Evolutionary conservation across 1,140 invertebrate genomes (phyloP), one percentile per base, ranked within the genome.

Genomic region (Acromyrmex echinatior): DNA sequence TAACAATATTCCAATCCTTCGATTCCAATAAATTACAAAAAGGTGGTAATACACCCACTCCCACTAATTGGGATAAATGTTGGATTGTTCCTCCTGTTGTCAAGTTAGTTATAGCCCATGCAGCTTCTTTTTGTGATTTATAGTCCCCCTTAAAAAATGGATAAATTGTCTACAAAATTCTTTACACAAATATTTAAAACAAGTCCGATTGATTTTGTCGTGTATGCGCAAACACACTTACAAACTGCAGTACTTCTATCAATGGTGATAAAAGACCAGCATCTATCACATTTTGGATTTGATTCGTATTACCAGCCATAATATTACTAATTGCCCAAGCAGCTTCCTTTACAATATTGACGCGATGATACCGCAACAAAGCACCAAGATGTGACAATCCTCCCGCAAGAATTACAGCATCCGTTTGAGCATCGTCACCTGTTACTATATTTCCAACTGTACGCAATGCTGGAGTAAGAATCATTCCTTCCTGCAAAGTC

Each of bases 391-490:
- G 96, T 6, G 96, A 95, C 7, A 99, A 95, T 79, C 97, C 98
- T 14, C 97, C 98, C 73, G 97, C 97, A 73, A 97, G 96, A 28
- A 99, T 97, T 9, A 99, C 98, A 14, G 97, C 96, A 94, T 99
- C 99, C 16, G 99, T 99, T 97, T 99, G 97, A 21, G 85, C 79
- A 95, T 98, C 98, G 90, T 96, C 97, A 4, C 98, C 98, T 14
- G 98, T 98, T 5, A 98, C 97, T 95, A 98, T 98, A 91, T 98
- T 98, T n/a, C 98, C 98, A 28, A 98, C 96, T 35, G 97, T 97
- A 87, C 99, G 95, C 45, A 99, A 95, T 0, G 99, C 98, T 21
- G 99, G 99, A 1, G 99, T 99, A 91, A 98, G 96, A 49, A 99
- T 97, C 58, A 97, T 96, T 0, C 97, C 96, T 87, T 98, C 97